Base-by-base conservation (phyloP, 2,888 invertebrate species). In the Rapana venosa region DNA sequence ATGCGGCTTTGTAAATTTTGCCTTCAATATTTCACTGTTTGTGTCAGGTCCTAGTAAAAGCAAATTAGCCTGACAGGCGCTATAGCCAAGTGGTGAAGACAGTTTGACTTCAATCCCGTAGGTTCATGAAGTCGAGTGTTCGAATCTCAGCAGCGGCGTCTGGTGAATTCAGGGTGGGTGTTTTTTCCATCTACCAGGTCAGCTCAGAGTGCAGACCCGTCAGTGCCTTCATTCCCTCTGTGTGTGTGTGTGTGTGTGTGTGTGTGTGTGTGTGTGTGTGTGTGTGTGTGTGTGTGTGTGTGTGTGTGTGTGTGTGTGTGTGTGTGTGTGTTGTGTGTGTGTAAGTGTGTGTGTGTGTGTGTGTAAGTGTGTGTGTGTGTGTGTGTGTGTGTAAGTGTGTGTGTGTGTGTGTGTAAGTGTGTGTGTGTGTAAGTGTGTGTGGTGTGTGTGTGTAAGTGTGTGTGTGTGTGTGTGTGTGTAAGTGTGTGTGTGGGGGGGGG, bases 321-420 rank as follows among this genome's bases (percentile, higher is more conserved):
- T 30, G 81, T 36, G 81, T 5, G 17, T 6, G 77, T 13, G 17
- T 5, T 30, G 32, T 77, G 30, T 32, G 32, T 77, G 20, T 36
- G 20, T 6, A 36, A 36, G 20, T 36, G 15, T 81, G 35, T 26
- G 20, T 81, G 36, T 36, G 35, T 81, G 13, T 74, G 74, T 74
- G 74, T 74, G 74, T 74, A n/a, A 22, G 74, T 74, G 74, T 74
- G 74, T 74, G 74, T 74, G 74, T 74, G 81, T 81, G 81, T 81
- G 81, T 81, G 81, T 81, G 81, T 81, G 74, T 74, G 74, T 74
- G 74, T 74, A 26, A 22, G 61, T 74, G 81, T 81, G 81, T 81
- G 81, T 81, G 32, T 26, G 32, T 30, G 30, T 30, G 81, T 36
- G 81, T 26, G 81, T 4, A 1, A 5, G n/a, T 13, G 36, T 26